Evolutionary conservation across 2,113 vertebrate species (phyloP).

Genomic region (Falcunculus frontatus): DNA sequence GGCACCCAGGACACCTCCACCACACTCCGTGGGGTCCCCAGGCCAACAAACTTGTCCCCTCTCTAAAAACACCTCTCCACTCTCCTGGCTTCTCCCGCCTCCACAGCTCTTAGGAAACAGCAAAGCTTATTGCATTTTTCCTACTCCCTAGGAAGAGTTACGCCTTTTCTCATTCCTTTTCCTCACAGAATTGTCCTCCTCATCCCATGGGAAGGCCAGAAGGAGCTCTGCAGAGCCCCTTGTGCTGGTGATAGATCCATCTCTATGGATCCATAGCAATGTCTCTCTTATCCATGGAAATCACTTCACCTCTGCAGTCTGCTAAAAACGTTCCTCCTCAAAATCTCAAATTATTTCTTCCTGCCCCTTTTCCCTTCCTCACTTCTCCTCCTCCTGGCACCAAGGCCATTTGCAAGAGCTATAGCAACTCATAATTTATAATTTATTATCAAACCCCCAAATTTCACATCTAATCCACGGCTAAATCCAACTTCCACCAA

Average conservation of each 20-base stretch:
- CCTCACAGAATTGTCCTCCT: not conserved
- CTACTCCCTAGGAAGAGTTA: too few species aligned
- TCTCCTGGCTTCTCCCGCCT: not conserved
- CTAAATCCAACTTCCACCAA: not conserved
- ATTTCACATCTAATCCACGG: not conserved
- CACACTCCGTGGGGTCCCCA: not conserved
- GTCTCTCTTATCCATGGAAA: not conserved
- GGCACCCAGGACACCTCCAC: not conserved
- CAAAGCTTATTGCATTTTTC: too few species aligned
- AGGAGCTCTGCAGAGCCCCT: not conserved
- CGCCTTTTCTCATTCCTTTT: not conserved
- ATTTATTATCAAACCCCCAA: not conserved
- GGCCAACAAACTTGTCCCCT: accelerated
- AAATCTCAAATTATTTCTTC: not conserved
- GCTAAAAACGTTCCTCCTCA: not conserved
- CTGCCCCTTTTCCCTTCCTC: not conserved
- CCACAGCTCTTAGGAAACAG: not conserved
- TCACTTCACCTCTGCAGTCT: not conserved
- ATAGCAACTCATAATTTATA: accelerated
- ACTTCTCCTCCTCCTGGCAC: not conserved
- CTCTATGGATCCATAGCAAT: not conserved
- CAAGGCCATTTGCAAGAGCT: not conserved
- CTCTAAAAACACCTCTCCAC: accelerated
- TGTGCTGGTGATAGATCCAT: accelerated
- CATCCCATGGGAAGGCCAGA: accelerated